Conservation (phyloP, 30 jellyfish, hydroid and myxozoan genomes). For the Morbakka virulenta region DNA sequence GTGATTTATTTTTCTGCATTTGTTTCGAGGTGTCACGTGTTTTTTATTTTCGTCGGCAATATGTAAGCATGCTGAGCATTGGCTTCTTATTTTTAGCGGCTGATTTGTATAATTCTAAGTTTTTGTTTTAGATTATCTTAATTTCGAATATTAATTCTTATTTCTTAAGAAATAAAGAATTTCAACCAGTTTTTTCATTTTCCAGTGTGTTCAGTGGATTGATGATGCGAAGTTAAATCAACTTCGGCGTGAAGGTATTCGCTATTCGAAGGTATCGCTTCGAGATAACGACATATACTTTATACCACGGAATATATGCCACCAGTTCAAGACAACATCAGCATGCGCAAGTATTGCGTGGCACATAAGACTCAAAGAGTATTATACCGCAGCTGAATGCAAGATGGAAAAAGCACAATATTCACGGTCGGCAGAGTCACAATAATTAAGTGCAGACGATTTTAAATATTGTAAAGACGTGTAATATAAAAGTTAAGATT, state of each 20-base stretch:
- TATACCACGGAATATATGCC: conserved; percentile 96
- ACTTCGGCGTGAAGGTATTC: conserved; percentile 93
- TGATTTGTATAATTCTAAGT: too few relatives aligned
- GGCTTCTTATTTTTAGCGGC: too few relatives aligned
- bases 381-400: too few relatives aligned
- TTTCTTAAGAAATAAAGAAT: background rate
- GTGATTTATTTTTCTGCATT: too few relatives aligned
- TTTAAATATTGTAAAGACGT: too few relatives aligned
- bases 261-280: conserved; percentile 77
- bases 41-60: too few relatives aligned
- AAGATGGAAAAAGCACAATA: too few relatives aligned
- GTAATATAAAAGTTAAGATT: too few relatives aligned
- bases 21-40: too few relatives aligned
- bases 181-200: background rate
- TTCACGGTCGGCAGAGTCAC: too few relatives aligned
- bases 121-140: background rate
- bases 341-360: conserved; percentile 97
- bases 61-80: too few relatives aligned
- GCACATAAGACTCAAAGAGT: conserved; percentile 93
- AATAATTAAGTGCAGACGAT: too few relatives aligned
- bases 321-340: conserved; percentile 93
- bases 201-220: conserved; percentile 95
- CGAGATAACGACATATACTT: conserved; percentile 91
- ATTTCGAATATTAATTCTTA: background rate
- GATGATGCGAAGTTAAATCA: conserved; percentile 97